A percentile compares a stretch with the other conserved stretches of the same genome.
Conservation (phyloP, 1,140 invertebrate species). For the Drosophila ohnishii region DNA sequence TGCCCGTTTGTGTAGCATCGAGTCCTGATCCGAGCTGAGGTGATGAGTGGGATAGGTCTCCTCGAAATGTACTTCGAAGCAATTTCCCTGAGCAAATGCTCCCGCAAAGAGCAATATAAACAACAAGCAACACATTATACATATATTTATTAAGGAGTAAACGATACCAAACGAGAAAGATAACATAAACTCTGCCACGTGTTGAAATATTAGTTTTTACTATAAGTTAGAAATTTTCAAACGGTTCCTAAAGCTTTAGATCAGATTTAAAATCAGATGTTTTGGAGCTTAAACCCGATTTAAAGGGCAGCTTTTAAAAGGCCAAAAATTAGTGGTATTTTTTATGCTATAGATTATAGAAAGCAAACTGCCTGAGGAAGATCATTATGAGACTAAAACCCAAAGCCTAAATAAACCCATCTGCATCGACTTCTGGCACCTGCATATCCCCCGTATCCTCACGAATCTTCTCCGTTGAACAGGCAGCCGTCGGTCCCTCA, state of each 20-base stretch:
- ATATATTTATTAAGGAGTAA: slow-evolving; percentile 33
- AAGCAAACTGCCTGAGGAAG: neutral
- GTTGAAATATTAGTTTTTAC: slow-evolving; percentile 5
- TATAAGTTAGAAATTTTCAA: slow-evolving; percentile 5
- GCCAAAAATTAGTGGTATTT: neutral
- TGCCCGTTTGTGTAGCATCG: slow-evolving; percentile 58
- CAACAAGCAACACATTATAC: slow-evolving; percentile 43
- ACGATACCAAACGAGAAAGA: slow-evolving; percentile 34
- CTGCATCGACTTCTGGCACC: slow-evolving; percentile 32
- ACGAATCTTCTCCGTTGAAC: slow-evolving; percentile 12
- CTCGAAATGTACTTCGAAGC: slow-evolving; percentile 54
- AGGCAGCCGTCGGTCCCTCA: slow-evolving; percentile 5
- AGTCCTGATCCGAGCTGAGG: slow-evolving; percentile 41
- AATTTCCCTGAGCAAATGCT: neutral
- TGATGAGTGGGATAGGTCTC: slow-evolving; percentile 52
- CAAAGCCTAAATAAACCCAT: slow-evolving; percentile 54
- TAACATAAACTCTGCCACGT: slow-evolving; percentile 41
- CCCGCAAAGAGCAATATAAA: slow-evolving; percentile 44
- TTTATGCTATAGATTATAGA: neutral
- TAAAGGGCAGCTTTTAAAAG: neutral
- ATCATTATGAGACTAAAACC: neutral
- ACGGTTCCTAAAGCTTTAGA: slow-evolving; percentile 50
- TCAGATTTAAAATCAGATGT: slow-evolving; percentile 11
- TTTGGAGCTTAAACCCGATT: neutral
- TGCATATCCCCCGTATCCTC: neutral